Evolutionary conservation across 2,888 invertebrate genomes (phyloP).

Genomic region (Andrena trimmerana): DNA sequence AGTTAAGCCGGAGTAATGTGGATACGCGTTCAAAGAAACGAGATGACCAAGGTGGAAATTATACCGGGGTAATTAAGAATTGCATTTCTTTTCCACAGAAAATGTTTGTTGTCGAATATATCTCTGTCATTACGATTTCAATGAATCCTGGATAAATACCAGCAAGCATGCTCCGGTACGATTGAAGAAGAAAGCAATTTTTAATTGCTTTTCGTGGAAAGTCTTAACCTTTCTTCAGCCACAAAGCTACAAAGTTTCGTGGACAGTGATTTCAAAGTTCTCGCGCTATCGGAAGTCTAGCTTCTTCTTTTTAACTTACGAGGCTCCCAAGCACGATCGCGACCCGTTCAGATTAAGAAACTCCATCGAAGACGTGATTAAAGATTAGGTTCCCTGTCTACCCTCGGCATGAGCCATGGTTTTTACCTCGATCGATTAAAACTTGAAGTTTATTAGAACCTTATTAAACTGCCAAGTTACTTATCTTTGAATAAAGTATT

Average conservation of each 20-base stretch:
- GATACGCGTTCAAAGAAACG: no score
- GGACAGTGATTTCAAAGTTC: slow-evolving; percentile 59
- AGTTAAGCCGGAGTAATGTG: no score
- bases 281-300: slow-evolving; percentile 51
- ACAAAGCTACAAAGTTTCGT: slow-evolving; percentile 50
- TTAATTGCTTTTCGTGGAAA: slow-evolving; percentile 64
- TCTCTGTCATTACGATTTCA: neutral
- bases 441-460: slow-evolving; percentile 66
- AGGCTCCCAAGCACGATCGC: slow-evolving; percentile 61
- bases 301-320: slow-evolving; percentile 61
- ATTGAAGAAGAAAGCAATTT: slow-evolving; percentile 52
- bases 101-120: neutral
- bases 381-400: slow-evolving; percentile 67
- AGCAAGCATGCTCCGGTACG: slow-evolving; percentile 7
- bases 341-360: slow-evolving; percentile 68
- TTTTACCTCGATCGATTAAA: slow-evolving; percentile 67
- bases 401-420: slow-evolving; percentile 33
- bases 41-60: neutral
- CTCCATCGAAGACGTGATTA: slow-evolving; percentile 71
- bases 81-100: neutral
- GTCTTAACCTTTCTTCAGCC: slow-evolving; percentile 17
- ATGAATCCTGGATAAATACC: slow-evolving; percentile 2
- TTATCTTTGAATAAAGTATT: slow-evolving; percentile 42
- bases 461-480: slow-evolving; percentile 58
- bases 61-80: neutral